Evolutionary conservation across 2,888 invertebrate species (phyloP).

Genomic region (Auanema sp.): DNA sequence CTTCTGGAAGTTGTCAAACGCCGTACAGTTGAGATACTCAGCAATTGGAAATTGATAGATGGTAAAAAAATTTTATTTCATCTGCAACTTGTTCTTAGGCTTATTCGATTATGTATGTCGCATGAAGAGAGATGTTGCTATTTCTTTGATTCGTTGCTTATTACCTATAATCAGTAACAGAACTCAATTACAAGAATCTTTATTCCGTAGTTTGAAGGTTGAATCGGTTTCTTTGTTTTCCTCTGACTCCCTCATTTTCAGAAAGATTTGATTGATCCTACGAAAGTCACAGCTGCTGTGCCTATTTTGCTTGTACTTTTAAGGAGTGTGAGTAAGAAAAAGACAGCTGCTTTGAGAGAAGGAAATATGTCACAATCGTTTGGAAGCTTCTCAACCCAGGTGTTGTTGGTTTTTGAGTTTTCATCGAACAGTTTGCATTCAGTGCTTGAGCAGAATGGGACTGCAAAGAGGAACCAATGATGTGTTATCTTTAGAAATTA

Average conservation of each 20-base stretch:
- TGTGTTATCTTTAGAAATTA: slow-evolving; percentile 29
- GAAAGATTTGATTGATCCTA: slow-evolving; percentile 30
- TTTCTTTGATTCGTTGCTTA: slow-evolving; percentile 47
- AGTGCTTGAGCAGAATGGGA: slow-evolving; percentile 29
- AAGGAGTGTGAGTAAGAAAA: slow-evolving; percentile 29
- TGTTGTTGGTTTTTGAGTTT: not conserved
- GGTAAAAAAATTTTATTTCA: slow-evolving; percentile 7
- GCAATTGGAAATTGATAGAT: slow-evolving; percentile 40
- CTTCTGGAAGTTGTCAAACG: slow-evolving; percentile 35
- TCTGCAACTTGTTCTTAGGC: not conserved
- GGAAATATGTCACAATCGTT: slow-evolving; percentile 38
- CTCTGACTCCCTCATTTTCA: slow-evolving; percentile 1
- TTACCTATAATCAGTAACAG: slow-evolving; percentile 51
- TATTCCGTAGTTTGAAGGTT: slow-evolving; percentile 43
- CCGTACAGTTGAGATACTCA: slow-evolving; percentile 41
- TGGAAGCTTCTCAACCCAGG: slow-evolving; percentile 40
- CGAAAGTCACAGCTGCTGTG: slow-evolving; percentile 31
- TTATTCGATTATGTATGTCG: slow-evolving; percentile 40
- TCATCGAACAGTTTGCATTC: not conserved
- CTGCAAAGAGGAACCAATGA: slow-evolving; percentile 28
- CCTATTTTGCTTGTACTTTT: slow-evolving; percentile 35
- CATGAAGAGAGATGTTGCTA: slow-evolving; percentile 41
- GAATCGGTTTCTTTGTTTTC: not conserved
- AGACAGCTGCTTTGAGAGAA: slow-evolving; percentile 25
- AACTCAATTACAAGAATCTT: slow-evolving; percentile 32